A percentile compares a stretch with the other conserved stretches of the same genome.
Conservation (phyloP, 2,113 vertebrate genomes). For the Sebastes fasciatus region DNA sequence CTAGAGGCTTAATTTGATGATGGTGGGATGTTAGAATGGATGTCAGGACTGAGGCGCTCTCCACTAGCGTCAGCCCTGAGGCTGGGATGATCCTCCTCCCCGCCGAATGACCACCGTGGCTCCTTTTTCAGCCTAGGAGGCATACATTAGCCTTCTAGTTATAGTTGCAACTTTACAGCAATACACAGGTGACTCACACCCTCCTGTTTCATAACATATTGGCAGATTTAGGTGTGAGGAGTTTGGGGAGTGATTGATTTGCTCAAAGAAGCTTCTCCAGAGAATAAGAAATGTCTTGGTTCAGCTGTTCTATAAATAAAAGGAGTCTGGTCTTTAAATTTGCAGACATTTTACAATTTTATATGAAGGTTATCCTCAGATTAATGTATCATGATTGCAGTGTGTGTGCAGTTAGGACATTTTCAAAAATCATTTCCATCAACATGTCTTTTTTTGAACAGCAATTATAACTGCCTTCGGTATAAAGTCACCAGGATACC, state of each 20-base stretch:
- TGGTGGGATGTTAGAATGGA: slow-evolving; percentile 57
- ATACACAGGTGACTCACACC: slow-evolving; percentile 8
- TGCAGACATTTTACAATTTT: not conserved
- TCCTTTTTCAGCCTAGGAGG: slow-evolving; percentile 18
- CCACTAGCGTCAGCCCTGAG: slow-evolving; percentile 26
- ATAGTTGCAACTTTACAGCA: slow-evolving; percentile 14
- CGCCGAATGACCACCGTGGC: slow-evolving; percentile 15
- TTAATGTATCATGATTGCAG: too few relatives aligned
- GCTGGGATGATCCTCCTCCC: slow-evolving; percentile 16
- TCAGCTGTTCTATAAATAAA: not conserved
- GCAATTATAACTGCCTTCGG: not conserved
- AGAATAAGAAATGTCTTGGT: not conserved
- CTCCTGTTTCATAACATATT: slow-evolving; percentile 7
- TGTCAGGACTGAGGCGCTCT: slow-evolving; percentile 37
- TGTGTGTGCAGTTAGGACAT: not conserved
- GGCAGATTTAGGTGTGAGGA: slow-evolving; percentile 6
- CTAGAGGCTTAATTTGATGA: slow-evolving; percentile 63
- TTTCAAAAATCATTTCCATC: not conserved
- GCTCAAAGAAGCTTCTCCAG: not conserved
- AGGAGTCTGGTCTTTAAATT: not conserved
- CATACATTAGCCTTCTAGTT: slow-evolving; percentile 13
- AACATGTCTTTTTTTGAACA: not conserved
- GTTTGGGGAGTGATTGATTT: not conserved
- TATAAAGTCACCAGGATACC: not conserved
- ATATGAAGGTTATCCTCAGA: not conserved